Conservation (phyloP, 1,140 invertebrate species). For the Aphidius ervi region DNA sequence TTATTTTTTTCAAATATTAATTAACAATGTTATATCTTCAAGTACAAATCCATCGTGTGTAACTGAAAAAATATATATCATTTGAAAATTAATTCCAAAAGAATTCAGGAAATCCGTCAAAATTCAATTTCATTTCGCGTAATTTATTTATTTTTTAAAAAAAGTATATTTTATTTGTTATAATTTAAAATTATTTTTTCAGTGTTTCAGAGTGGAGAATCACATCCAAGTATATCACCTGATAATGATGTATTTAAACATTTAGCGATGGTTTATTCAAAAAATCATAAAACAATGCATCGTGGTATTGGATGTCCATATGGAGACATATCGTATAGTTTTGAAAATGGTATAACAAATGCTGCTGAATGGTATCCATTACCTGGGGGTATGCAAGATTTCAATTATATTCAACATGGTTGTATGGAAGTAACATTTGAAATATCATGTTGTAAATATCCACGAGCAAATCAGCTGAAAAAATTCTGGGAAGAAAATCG, state of each 20-base stretch:
- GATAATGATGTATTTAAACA: slow-evolving; percentile 94
- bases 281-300: slow-evolving; percentile 84
- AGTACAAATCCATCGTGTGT: too few species aligned
- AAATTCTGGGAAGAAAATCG: slow-evolving; percentile 95
- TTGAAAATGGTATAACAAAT: slow-evolving; percentile 85
- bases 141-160: too few species aligned
- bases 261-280: slow-evolving; percentile 82
- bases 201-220: too few species aligned
- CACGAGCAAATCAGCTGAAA: slow-evolving; percentile 74
- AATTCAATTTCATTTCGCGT: too few species aligned
- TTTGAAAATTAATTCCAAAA: too few species aligned
- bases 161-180: too few species aligned
- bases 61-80: too few species aligned
- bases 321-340: slow-evolving; percentile 60
- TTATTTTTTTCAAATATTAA: too few species aligned
- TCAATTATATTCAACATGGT: slow-evolving; percentile 95
- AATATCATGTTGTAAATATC: slow-evolving; percentile 96
- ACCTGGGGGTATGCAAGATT: slow-evolving; percentile 92
- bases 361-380: slow-evolving; percentile 90
- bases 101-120: too few species aligned
- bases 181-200: too few species aligned
- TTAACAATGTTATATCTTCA: too few species aligned
- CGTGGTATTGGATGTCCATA: slow-evolving; percentile 68
- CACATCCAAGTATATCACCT: slow-evolving; percentile 80
- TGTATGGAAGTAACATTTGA: slow-evolving; percentile 98